These are phyloP conservation scores for Penaeus chinensis DNA, from an alignment of 1,140 invertebrate species.

Conservation along the genomic window DNA sequence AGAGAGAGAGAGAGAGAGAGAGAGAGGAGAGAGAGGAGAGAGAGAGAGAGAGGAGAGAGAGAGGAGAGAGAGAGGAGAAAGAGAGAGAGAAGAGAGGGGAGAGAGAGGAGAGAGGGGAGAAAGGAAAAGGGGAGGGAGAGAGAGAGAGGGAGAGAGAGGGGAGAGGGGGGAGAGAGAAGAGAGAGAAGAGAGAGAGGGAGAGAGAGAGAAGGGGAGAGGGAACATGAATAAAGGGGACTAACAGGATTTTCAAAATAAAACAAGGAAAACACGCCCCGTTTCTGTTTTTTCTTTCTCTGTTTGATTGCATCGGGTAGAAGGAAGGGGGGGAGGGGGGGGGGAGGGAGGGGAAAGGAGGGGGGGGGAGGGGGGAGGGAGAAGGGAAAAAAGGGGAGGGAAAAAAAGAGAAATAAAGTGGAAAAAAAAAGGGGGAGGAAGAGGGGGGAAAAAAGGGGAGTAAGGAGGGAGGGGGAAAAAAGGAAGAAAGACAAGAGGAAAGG, in stretches of 20 bases:
- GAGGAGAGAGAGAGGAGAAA: no score
- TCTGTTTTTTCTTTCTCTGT: no score
- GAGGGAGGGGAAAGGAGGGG: no score
- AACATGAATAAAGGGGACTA: no score
- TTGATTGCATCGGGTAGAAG: neutral
- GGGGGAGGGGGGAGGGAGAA: neutral
- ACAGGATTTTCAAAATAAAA: no score
- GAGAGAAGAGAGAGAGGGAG: no score
- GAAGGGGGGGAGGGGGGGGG: neutral
- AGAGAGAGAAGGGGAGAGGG: no score
- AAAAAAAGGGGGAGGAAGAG: neutral
- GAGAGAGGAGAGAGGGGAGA: neutral
- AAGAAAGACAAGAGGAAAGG: neutral
- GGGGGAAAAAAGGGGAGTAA: neutral
- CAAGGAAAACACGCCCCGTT: no score
- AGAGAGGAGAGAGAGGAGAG: neutral
- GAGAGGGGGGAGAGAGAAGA: no score
- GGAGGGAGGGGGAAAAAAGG: neutral
- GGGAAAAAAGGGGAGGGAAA: neutral
- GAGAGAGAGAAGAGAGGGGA: no score
- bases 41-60: no score
- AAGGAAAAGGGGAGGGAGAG: neutral
- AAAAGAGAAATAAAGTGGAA: neutral
- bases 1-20: no score
- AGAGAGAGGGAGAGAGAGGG: neutral